Conservation (phyloP, 1,140 invertebrate species). For the Ptiloglossa arizonensis region DNA sequence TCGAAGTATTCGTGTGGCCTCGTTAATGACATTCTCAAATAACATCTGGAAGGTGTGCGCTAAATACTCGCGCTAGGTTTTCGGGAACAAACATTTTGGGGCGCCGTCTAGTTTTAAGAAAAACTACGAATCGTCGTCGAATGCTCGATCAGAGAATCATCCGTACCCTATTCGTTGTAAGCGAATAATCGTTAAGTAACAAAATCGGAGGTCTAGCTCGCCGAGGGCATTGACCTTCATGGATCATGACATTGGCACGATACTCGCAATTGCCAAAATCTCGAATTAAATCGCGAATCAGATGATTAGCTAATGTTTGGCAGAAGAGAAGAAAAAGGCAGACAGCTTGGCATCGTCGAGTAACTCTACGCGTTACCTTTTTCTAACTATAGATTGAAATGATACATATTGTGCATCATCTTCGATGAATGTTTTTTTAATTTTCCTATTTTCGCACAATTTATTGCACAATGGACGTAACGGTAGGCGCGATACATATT, state of each 20-base stretch:
- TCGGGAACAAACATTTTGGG: background rate
- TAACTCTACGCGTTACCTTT: constrained; percentile 11
- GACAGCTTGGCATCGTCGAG: constrained; percentile 66
- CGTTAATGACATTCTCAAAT: constrained; percentile 22
- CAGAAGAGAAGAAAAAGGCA: constrained; percentile 54
- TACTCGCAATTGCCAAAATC: constrained; percentile 15
- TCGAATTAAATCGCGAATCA: constrained; percentile 47
- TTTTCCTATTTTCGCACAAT: background rate
- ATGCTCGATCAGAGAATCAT: too few relatives aligned
- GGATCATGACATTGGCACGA: constrained; percentile 34
- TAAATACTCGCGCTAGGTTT: background rate
- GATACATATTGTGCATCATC: background rate
- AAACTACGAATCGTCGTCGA: too few relatives aligned
- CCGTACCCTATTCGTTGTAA: background rate
- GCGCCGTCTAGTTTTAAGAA: background rate
- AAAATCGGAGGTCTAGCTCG: background rate
- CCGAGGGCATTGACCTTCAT: constrained; percentile 31
- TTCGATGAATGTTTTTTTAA: background rate
- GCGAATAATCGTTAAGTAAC: background rate
- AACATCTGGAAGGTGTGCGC: constrained; percentile 11
- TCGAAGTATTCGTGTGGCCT: too few relatives aligned
- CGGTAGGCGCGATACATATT: too few relatives aligned
- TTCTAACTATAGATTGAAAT: background rate
- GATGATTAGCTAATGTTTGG: constrained; percentile 61
- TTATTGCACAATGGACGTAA: background rate